phyloP scores from a whole-genome alignment of 2,888 invertebrate species.

The Athrips mouffetella region DNA sequence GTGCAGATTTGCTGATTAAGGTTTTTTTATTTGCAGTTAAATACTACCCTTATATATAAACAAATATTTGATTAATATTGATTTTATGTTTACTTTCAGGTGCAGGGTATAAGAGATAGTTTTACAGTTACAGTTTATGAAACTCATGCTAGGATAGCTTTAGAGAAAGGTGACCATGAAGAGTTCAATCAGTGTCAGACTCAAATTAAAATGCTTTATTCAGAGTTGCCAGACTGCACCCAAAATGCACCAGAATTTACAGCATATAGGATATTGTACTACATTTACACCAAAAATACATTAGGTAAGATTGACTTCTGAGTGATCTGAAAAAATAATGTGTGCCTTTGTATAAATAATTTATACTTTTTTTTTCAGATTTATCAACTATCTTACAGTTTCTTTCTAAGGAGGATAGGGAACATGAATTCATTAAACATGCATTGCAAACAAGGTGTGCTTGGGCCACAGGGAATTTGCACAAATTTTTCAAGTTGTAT shows the following conservation, averaged over 20 bases:
- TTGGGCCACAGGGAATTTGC: constrained; percentile 95
- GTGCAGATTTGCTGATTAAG: no score
- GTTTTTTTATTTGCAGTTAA: no score
- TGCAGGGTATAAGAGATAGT: constrained; percentile 95
- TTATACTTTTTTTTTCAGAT: constrained; percentile 79
- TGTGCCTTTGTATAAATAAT: constrained; percentile 8
- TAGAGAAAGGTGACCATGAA: constrained; percentile 98
- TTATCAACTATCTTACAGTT: constrained; percentile 93
- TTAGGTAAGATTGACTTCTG: constrained; percentile 82
- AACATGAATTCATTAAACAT: constrained; percentile 89
- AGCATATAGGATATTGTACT: constrained; percentile 97
- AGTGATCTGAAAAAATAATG: constrained; percentile 19
- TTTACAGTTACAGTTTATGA: constrained; percentile 99
- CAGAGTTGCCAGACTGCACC: constrained; percentile 83
- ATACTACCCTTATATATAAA: neutral
- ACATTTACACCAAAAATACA: constrained; percentile 98
- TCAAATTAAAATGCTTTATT: constrained; percentile 96
- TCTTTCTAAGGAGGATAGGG: constrained; percentile 86
- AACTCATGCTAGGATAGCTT: constrained; percentile 97
- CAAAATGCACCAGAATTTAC: constrained; percentile 94
- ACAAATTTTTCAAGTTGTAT: constrained; percentile 95
- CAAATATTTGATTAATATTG: neutral
- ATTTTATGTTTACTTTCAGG: constrained; percentile 70
- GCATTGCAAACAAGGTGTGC: constrained; percentile 93
- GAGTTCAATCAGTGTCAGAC: constrained; percentile 99